phyloP scores from a whole-genome alignment of 2,888 invertebrate species.

The Empis livida region DNA sequence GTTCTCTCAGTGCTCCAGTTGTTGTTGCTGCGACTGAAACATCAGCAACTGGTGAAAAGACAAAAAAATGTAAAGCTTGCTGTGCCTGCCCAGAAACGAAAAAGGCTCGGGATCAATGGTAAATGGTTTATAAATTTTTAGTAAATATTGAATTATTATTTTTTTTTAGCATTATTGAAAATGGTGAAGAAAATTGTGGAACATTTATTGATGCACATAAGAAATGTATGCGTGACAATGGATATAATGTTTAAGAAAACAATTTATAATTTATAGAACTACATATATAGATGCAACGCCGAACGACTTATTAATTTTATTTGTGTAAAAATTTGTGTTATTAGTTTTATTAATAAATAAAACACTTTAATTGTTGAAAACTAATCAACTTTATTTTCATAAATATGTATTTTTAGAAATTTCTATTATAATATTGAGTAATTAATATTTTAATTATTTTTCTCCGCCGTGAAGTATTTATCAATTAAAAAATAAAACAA shows the following conservation, averaged over 20 bases:
- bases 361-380: too few relatives aligned
- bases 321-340: too few relatives aligned
- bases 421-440: too few relatives aligned
- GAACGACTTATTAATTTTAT: too few relatives aligned
- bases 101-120: slow-evolving; percentile 82
- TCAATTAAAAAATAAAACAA: too few relatives aligned
- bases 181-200: slow-evolving; percentile 83
- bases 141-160: not conserved
- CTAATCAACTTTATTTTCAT: too few relatives aligned
- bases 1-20: not conserved
- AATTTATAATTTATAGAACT: too few relatives aligned
- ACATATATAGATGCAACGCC: too few relatives aligned
- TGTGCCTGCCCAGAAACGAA: slow-evolving; percentile 98
- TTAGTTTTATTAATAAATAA: too few relatives aligned
- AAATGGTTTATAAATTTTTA: slow-evolving; percentile 20
- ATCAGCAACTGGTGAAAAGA: slow-evolving; percentile 42
- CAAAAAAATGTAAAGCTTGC: slow-evolving; percentile 84
- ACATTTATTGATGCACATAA: slow-evolving; percentile 91
- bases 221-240: slow-evolving; percentile 89
- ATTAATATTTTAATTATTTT: too few relatives aligned
- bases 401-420: too few relatives aligned
- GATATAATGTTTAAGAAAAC: slow-evolving; percentile 96
- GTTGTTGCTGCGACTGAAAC: slow-evolving; percentile 18
- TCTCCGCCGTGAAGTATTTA: too few relatives aligned
- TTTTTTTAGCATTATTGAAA: slow-evolving; percentile 70